These are phyloP conservation scores for Chaitophorus viminalis DNA, from an alignment of 2,888 invertebrate species.

Conservation along the genomic window DNA sequence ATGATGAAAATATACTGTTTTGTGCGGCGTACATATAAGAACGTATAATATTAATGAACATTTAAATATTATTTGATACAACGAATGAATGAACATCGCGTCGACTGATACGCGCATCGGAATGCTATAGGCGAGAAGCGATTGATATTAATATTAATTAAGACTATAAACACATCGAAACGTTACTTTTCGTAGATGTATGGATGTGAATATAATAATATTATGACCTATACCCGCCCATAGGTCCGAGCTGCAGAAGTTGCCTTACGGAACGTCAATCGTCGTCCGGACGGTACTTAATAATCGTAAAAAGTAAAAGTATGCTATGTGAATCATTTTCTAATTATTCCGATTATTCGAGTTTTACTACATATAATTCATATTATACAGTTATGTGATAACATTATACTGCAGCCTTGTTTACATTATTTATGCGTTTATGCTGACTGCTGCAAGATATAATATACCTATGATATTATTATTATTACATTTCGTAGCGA, in stretches of 20 bases:
- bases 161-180: no score
- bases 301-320: constrained; percentile 35
- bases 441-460: no score
- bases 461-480: no score
- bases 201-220: no score
- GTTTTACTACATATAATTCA: constrained; percentile 13
- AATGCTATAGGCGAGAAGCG: not conserved
- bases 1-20: no score
- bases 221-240: no score
- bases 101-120: not conserved
- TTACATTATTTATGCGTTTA: not conserved
- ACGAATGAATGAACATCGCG: no score
- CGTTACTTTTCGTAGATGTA: no score
- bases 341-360: constrained; percentile 4
- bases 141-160: not conserved
- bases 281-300: not conserved
- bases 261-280: not conserved
- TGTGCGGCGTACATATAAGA: no score
- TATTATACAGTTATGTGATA: not conserved
- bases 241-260: not conserved
- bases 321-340: not conserved
- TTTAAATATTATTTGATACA: no score
- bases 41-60: no score
- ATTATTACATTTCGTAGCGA: no score
- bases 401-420: not conserved